Base-by-base conservation (phyloP, 1,140 invertebrate genomes). In the Probaryconus sp. region DNA sequence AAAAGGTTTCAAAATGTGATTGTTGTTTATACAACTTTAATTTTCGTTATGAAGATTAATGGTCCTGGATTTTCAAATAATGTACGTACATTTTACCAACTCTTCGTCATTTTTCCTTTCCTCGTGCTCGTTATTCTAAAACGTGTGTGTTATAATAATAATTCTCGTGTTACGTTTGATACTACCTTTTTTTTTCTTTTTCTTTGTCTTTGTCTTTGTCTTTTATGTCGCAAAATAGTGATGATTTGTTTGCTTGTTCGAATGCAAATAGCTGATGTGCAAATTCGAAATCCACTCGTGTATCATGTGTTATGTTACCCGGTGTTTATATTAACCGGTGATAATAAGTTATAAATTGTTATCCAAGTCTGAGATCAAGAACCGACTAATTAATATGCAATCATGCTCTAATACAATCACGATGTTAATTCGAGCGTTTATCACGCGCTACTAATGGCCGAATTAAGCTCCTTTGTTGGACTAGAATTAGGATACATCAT, bases 371-470 rank as follows among this genome's bases (percentile, higher is more conserved):
- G 42, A 21, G 35, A 58, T 45, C 42, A 35, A 33, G 45, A 5
- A 45, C 20, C 16, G 13, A 47, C 14, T 63, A 70, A 61, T 63
- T 70, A 63, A 70, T 61, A 70, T 61, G 40, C 67, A 63, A 70
- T 61, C 48, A 51, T 51, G 50, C 47, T 70, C 55, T 42, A 51
- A 43, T 50, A 40, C 65, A 60, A 61, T 61, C 11, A 31, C 35
- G 6, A 69, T 37, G 55, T 60, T 61, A 63, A 55, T 31, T 70
- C 56, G 21, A 37, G 30, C 65, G 50, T 71, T 64, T 43, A 71
- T 71, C 68, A 58, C 43, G 58, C 35, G 28, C 50, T 68, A 68
- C 20, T 68, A 68, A 68, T 58, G 43, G 35, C 7, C 24, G 26
- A 40, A 56, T 68, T 51, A 50, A 58, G 45, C 53, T 35, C 37